Conservation (phyloP, 2,888 invertebrate genomes). For the Neria commutata region DNA sequence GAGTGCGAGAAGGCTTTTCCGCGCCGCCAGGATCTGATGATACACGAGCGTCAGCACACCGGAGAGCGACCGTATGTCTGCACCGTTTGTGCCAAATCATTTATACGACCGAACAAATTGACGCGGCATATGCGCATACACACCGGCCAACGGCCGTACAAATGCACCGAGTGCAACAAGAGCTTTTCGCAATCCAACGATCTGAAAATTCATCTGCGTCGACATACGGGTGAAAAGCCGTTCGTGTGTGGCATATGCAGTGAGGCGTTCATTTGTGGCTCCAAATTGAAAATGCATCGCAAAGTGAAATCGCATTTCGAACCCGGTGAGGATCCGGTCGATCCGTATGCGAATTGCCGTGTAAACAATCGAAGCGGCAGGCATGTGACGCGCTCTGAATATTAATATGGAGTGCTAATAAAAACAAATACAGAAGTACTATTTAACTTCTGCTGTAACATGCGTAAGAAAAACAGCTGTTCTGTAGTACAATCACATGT, state of each 20-base stretch:
- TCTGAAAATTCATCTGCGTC: slow-evolving; percentile 71
- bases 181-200: slow-evolving; percentile 75
- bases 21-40: slow-evolving; percentile 67
- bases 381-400: neutral
- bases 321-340: slow-evolving; percentile 37
- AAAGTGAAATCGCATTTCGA: slow-evolving; percentile 67
- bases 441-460: no score
- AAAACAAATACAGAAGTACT: neutral
- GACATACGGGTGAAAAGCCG: slow-evolving; percentile 73
- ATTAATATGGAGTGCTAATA: neutral
- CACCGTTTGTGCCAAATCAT: slow-evolving; percentile 61
- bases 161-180: slow-evolving; percentile 63
- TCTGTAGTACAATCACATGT: no score
- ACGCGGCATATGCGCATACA: slow-evolving; percentile 68
- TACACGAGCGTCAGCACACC: slow-evolving; percentile 68
- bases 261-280: slow-evolving; percentile 72
- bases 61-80: slow-evolving; percentile 67
- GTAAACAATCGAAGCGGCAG: slow-evolving; percentile 40
- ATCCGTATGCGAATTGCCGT: slow-evolving; percentile 53
- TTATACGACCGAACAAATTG: slow-evolving; percentile 68
- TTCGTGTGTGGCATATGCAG: slow-evolving; percentile 72
- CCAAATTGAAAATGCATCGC: slow-evolving; percentile 69
- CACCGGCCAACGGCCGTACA: slow-evolving; percentile 66
- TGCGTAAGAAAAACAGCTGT: no score
- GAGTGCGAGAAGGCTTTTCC: slow-evolving; percentile 69